A percentile compares a stretch with the other conserved stretches of the same genome.
Evolutionary conservation across 1,140 invertebrate species (phyloP).

Genomic region (Orchesella cincta): DNA sequence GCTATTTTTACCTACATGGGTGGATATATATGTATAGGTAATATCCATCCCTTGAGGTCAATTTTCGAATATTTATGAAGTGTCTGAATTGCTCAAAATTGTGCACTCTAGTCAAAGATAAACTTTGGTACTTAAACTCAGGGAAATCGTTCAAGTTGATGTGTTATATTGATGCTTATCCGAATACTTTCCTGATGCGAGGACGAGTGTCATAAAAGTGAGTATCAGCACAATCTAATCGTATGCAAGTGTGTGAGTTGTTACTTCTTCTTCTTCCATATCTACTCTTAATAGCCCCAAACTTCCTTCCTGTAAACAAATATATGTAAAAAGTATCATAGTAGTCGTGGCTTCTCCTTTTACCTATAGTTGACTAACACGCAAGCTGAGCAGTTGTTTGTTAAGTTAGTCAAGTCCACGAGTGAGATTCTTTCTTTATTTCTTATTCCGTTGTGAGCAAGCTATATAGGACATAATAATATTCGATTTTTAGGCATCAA

Average conservation of each 20-base stretch:
- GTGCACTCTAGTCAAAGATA: not conserved
- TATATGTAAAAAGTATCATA: not conserved
- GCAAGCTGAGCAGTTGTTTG: too few species aligned
- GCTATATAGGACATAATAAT: not conserved
- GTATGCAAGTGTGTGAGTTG: not conserved
- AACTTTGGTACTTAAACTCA: constrained; percentile 9
- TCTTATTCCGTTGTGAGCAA: not conserved
- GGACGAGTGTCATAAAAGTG: too few species aligned
- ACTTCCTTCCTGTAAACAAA: too few species aligned
- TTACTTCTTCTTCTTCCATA: not conserved
- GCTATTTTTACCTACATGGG: not conserved
- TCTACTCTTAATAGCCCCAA: not conserved
- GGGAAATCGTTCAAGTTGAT: not conserved
- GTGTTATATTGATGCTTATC: not conserved
- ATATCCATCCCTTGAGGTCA: not conserved
- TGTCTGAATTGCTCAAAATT: constrained; percentile 18
- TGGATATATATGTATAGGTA: not conserved
- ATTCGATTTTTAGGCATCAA: constrained; percentile 17
- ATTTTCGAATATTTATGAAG: constrained; percentile 19
- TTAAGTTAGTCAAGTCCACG: not conserved
- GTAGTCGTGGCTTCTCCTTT: not conserved
- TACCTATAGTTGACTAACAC: too few species aligned
- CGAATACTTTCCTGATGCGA: too few species aligned
- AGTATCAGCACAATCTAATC: too few species aligned
- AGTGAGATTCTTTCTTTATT: not conserved